Base-by-base conservation (phyloP, 2,797 vertebrate species). In the Hylomyscus alleni region DNA sequence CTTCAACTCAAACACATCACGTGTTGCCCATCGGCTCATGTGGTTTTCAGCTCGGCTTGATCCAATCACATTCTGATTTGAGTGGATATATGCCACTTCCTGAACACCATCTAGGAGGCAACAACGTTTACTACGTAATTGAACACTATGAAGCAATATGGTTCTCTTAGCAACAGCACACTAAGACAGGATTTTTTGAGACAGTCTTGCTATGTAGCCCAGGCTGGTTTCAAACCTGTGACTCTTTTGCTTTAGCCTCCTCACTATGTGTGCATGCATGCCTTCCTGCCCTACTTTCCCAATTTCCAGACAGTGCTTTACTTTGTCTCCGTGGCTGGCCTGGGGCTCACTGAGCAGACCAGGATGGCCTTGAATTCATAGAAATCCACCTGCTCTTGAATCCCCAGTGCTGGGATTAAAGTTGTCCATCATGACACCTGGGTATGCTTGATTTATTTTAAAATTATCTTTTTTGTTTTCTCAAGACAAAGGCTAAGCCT, bases 31-130 rank as follows among this genome's bases (percentile, higher is more conserved):
- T 31, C 98, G 98, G 95, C 99, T 99, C 98, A 99, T 99, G 78
- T 92, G 98, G 98, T 99, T 99, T 98, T 99, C 99, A 22, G 99
- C 99, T 98, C 98, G 99, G 99, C 99, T 99, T 10, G 99, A 99
- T 72, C 99, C 99, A 93, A 99, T 99, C 82, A 99, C 99, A 0
- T 98, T 99, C 98, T 99, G 99, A 98, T 99, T 99, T 47, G 99
- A 99, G 97, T 99, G 99, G 92, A 99, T 98, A 87, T 99, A 99
- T 24, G 98, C 98, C 98, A 99, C 99, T 97, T 99, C 99, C 80
- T 98, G 98, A 96, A 99, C 99, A 4, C 98, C 99, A 93, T 98
- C 99, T 99, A 69, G 91, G 29, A 96, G 52, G 72, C 44, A 96
- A 97, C 60, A 44, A 91, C 37, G 60, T 82, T 92, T 62, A 91